Base-by-base conservation (phyloP, 2,113 vertebrate species). In the Phyllostomus discolor region DNA sequence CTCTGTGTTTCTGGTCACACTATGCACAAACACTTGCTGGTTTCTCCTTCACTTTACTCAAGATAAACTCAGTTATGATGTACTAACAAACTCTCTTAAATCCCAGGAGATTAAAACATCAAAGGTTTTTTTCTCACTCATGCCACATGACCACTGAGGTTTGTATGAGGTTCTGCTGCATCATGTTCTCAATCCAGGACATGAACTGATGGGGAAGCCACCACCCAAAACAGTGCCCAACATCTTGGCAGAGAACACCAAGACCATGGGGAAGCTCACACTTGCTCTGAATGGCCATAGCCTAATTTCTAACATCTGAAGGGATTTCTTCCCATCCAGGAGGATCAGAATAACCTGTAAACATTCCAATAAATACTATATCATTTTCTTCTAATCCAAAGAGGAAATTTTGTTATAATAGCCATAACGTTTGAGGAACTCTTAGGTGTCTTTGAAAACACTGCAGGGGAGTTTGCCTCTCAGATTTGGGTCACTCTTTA, bases 321-420 rank as follows among this genome's bases (percentile, higher is more conserved):
- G 38, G 38, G 43, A 28, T 67, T 26, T 69, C 54, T 22, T 66
- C 73, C n/a, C 28, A 59, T 48, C 10, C 8, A 33, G 16, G 17
- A 70, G 16, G 82, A 19, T 26, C 46, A 46, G 70, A 73, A 80
- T 38, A 46, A 46, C 10, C 31, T 62, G 50, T 59, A 28, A 67
- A 85, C 22, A 80, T 9, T 84, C 54, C 57, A 24, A 10, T 62
- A 41, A 88, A 7, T 67, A 54, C 11, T 24, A 5, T 41, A 62
- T 19, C 5, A 33, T 84, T 95, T 72, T 82, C 31, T 92, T 91
- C n/a, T 92, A 54, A 76, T 22, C 7, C 28, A 82, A 48, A 78
- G 43, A 33, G 20, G 10, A 93, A 78, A 82, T 46, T 41, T 26
- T 72, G 17, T 26, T 72, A 78, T 33, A 92, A 17, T 7, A 41